Evolutionary conservation across 2,113 vertebrate genomes (phyloP).

Genomic region (Phrynosoma blainvillii): DNA sequence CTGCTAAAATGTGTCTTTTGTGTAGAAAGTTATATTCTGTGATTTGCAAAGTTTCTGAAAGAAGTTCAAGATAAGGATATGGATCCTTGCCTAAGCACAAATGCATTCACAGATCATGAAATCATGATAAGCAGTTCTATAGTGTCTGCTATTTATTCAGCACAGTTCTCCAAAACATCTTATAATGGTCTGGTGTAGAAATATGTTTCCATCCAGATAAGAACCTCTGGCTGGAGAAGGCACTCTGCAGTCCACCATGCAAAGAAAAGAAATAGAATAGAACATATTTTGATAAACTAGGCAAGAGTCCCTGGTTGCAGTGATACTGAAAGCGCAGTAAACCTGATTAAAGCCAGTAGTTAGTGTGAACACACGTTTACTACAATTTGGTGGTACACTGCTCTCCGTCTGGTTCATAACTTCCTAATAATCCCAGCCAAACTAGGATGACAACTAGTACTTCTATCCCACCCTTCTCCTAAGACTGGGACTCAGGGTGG

Average conservation of each 20-base stretch:
- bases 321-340: not conserved
- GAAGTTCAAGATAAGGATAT: not conserved
- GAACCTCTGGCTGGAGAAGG: not conserved
- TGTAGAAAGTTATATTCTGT: not conserved
- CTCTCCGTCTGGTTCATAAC: not conserved
- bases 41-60: not conserved
- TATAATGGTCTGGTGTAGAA: not conserved
- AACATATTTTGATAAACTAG: not conserved
- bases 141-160: not conserved
- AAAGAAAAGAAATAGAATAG: not conserved
- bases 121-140: not conserved
- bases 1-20: not conserved
- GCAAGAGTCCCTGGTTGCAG: not conserved
- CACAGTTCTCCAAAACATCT: not conserved
- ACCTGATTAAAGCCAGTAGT: not conserved
- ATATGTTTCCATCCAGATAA: slow-evolving; percentile 10
- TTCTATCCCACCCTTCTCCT: too few species aligned
- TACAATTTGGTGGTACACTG: not conserved
- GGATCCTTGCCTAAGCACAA: not conserved
- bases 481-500: too few species aligned
- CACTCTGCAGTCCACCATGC: not conserved
- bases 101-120: not conserved
- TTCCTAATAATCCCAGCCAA: too few species aligned
- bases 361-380: not conserved
- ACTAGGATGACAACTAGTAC: too few species aligned